Evolutionary conservation across 2,888 invertebrate genomes (phyloP), one percentile per base, ranked within the genome.

Genomic region (Cantharis rustica): DNA sequence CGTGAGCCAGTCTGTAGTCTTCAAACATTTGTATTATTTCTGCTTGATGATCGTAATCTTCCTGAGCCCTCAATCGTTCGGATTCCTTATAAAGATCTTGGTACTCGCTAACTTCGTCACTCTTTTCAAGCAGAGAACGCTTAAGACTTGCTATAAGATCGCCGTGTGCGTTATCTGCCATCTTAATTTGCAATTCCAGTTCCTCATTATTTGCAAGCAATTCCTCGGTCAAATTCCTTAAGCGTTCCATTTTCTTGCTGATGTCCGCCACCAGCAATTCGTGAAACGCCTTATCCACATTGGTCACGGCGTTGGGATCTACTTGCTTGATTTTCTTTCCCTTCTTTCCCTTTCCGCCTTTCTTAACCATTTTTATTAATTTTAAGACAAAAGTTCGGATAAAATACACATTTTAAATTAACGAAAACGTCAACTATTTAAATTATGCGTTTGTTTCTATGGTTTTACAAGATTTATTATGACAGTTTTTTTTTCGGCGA

Each of bases 121-220:
- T 88, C 84, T 94, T 94, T 61, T 93, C 89, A 75, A 93, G 92
- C 5, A 96, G 89, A 3, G 92, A 92, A 82, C 93, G 92, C 83
- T 96, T 95, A 75, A 97, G 89, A 86, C 93, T 95, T 0, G 94
- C 92, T 2, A 96, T 95, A 20, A 97, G 93, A 85, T 97, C 97
- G 7, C 93, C 93, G 79, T 95, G 91, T 83, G 97, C 96, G 86
- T 94, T 94, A 80, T 95, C 94, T 3, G 95, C 85, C 82, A 92
- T 92, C 17, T 91, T 90, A 63, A 93, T 90, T 69, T 92, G 90
- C 69, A 90, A 90, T 73, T 90, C 91, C 9, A 94, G 82, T 73
- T 91, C 91, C 69, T 93, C 92, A 86, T 95, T 94, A 78, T 92
- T 91, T 61, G 90, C 89, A 87, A 96, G 96, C 64, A 96, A 89